These are phyloP conservation scores for Adoxophyes honmai DNA, from an alignment of 1,140 invertebrate species.

Conservation along the genomic window DNA sequence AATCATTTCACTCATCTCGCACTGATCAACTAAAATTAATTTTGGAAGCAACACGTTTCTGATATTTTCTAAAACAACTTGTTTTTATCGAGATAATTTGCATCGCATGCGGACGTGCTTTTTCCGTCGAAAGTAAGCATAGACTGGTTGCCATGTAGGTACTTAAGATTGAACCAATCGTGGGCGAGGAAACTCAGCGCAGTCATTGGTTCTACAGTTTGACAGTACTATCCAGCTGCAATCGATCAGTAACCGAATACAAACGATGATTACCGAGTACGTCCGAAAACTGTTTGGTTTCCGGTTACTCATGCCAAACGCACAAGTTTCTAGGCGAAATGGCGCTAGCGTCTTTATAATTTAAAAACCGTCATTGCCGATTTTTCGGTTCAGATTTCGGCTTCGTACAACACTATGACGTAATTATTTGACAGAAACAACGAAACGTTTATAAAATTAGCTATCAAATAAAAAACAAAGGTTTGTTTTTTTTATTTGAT, in stretches of 20 bases:
- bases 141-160: constrained; percentile 26
- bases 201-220: constrained; percentile 28
- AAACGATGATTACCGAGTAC: constrained; percentile 15
- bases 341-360: neutral
- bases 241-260: constrained; percentile 24
- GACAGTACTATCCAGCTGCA: constrained; percentile 23
- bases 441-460: constrained; percentile 6
- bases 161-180: neutral
- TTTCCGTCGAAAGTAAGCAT: constrained; percentile 17
- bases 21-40: constrained; percentile 13
- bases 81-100: constrained; percentile 31
- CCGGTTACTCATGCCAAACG: neutral
- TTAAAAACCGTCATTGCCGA: neutral
- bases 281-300: constrained; percentile 4
- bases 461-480: neutral
- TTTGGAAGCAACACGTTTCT: constrained; percentile 26
- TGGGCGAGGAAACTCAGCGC: constrained; percentile 6
- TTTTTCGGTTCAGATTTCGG: neutral
- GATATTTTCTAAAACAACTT: constrained; percentile 25
- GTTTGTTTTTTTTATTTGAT: no score
- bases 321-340: neutral
- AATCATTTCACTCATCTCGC: constrained; percentile 28
- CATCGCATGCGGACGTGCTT: constrained; percentile 25
- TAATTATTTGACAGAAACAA: no score
- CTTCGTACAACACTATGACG: neutral